Conservation (phyloP, 2,797 vertebrate species). For the Chelmon rostratus region DNA sequence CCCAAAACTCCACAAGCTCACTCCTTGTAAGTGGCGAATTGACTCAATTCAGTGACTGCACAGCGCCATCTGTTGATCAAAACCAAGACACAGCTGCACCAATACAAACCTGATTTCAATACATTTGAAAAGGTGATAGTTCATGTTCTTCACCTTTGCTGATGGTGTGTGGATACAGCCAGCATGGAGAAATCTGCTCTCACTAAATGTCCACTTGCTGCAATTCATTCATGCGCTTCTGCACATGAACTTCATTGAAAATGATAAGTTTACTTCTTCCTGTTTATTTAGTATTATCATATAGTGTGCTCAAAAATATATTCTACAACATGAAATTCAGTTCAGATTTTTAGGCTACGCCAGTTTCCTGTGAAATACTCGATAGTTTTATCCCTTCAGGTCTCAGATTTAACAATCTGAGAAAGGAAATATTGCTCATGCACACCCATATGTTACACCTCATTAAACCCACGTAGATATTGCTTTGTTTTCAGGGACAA, state of each 20-base stretch:
- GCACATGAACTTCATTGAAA: not conserved
- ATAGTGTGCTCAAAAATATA: not conserved
- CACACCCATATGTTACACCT: too few relatives aligned
- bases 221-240: not conserved
- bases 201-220: not conserved
- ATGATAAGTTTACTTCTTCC: not conserved
- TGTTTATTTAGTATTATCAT: not conserved
- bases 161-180: not conserved
- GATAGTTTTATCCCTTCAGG: not conserved
- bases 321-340: not conserved
- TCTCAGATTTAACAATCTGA: not conserved
- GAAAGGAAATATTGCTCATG: not conserved
- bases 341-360: not conserved
- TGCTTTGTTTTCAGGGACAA: not conserved
- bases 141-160: not conserved
- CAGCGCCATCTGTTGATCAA: conserved; percentile 82
- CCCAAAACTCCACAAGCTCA: conserved; percentile 31
- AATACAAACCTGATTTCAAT: not conserved
- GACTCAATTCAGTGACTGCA: conserved; percentile 64
- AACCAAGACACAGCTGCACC: conserved; percentile 1
- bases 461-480: not conserved
- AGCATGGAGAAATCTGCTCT: not conserved
- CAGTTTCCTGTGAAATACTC: not conserved
- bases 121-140: not conserved
- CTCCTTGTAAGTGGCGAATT: conserved; percentile 5